These are phyloP conservation scores for Astreopora myriophthalma DNA, from an alignment of 64 coral and sea anemone genomes.

Conservation along the genomic window DNA sequence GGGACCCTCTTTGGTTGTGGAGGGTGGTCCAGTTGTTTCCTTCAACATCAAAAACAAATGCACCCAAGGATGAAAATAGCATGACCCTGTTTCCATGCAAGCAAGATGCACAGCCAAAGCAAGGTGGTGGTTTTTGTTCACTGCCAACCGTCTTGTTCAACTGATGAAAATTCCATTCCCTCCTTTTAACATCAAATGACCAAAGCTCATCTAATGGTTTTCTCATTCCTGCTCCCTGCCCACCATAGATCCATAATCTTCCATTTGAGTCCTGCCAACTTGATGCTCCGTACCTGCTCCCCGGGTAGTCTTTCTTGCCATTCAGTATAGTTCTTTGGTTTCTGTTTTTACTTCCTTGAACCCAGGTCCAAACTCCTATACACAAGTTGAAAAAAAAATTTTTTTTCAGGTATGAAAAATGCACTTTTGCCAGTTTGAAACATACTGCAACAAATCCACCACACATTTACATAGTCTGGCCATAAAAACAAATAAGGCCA, in stretches of 20 bases:
- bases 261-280: slow-evolving; percentile 45
- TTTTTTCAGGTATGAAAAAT: not conserved
- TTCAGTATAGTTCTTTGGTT: slow-evolving; percentile 36
- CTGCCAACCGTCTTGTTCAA: not conserved
- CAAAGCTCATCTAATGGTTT: slow-evolving; percentile 83
- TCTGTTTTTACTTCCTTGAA: slow-evolving; percentile 70
- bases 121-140: slow-evolving; percentile 38
- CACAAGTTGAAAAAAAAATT: not conserved
- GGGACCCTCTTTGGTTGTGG: not conserved
- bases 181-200: slow-evolving; percentile 45
- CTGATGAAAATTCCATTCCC: slow-evolving; percentile 40
- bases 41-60: slow-evolving; percentile 67
- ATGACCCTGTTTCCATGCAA: slow-evolving; percentile 43
- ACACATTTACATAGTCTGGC: too few species aligned
- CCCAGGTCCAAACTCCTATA: slow-evolving; percentile 79
- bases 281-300: slow-evolving; percentile 34
- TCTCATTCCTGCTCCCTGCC: slow-evolving; percentile 1
- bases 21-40: slow-evolving; percentile 44
- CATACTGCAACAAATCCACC: too few species aligned
- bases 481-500: too few species aligned
- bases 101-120: slow-evolving; percentile 67
- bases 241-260: slow-evolving; percentile 64
- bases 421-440: too few species aligned
- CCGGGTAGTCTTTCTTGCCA: slow-evolving; percentile 12
- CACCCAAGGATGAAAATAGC: slow-evolving; percentile 29